Conservation (phyloP, 2,888 invertebrate genomes). For the Hirtodrosophila confusa region DNA sequence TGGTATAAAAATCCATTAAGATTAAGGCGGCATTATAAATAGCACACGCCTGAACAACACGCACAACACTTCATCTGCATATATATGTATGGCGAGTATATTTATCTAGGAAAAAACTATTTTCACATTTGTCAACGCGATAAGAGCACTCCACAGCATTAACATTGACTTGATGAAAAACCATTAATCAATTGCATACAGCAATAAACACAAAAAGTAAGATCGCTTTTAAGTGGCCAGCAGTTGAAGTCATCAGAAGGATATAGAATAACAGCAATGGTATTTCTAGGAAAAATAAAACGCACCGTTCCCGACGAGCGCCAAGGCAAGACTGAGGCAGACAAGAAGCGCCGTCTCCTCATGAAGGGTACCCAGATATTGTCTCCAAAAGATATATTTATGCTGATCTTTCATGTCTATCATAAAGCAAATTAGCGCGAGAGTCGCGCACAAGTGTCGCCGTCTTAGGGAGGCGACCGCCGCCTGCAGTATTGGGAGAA, state of each 20-base stretch:
- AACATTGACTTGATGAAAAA: conserved; percentile 16
- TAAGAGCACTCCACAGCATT: conserved; percentile 17
- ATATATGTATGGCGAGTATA: conserved; percentile 11
- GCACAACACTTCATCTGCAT: conserved; percentile 41
- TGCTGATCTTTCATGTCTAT: conserved; percentile 69
- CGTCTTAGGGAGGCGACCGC: conserved; percentile 7
- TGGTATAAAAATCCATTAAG: conserved; percentile 60
- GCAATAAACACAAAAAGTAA: neutral
- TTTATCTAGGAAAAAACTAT: conserved; percentile 13
- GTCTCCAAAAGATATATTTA: conserved; percentile 64
- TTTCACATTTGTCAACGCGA: conserved; percentile 33
- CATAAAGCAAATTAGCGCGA: conserved; percentile 76
- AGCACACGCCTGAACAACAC: conserved; percentile 41
- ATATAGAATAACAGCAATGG: conserved; percentile 5
- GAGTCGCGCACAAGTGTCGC: conserved; percentile 63
- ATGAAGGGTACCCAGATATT: conserved; percentile 58
- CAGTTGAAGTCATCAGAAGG: conserved; percentile 19
- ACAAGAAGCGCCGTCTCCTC: conserved; percentile 29
- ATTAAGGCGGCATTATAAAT: conserved; percentile 69
- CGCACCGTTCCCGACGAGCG: conserved; percentile 70
- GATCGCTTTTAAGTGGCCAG: too few species aligned
- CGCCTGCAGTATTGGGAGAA: conserved; percentile 16
- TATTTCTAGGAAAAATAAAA: conserved; percentile 25
- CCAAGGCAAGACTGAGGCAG: conserved; percentile 63
- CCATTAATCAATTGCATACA: conserved; percentile 27